Conservation (phyloP, 2,113 vertebrate species). For the Bucco capensis region DNA sequence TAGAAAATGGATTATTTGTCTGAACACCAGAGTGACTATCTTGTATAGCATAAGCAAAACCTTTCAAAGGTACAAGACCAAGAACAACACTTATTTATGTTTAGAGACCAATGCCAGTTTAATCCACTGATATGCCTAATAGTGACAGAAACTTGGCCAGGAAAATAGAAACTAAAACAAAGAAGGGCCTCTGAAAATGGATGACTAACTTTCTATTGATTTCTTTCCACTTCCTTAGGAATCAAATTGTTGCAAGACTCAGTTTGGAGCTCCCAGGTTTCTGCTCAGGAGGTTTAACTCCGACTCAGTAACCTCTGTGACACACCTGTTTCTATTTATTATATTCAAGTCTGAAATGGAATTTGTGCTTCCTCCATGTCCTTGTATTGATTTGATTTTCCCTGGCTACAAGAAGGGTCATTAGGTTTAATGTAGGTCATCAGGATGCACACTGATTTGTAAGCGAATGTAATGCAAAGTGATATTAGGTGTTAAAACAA, state of each 20-base stretch:
- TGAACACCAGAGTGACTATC: neutral
- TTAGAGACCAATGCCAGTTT: neutral
- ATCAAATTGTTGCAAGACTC: neutral
- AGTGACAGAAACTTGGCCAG: conserved; percentile 18
- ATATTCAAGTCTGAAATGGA: neutral
- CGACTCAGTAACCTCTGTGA: neutral
- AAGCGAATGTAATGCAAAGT: neutral
- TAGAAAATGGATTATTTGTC: neutral
- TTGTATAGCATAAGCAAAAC: neutral
- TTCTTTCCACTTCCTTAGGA: conserved; percentile 31
- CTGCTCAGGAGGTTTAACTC: neutral
- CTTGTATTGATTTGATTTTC: conserved; percentile 2
- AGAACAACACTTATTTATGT: neutral
- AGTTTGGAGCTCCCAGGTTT: neutral
- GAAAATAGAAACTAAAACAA: neutral
- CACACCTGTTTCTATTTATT: conserved; percentile 22
- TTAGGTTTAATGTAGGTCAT: neutral
- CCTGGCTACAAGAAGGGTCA: neutral
- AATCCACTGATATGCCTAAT: neutral
- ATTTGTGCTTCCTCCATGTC: neutral
- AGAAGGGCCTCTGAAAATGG: neutral
- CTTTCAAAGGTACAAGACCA: neutral
- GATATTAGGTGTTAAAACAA: neutral
- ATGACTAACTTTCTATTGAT: conserved; percentile 43
- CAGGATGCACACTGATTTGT: neutral